Percentiles rank a stretch among this genome's conserved stretches.
These are phyloP conservation scores for Scortum barcoo DNA, from an alignment of 2,113 vertebrate genomes.

Conservation along the genomic window DNA sequence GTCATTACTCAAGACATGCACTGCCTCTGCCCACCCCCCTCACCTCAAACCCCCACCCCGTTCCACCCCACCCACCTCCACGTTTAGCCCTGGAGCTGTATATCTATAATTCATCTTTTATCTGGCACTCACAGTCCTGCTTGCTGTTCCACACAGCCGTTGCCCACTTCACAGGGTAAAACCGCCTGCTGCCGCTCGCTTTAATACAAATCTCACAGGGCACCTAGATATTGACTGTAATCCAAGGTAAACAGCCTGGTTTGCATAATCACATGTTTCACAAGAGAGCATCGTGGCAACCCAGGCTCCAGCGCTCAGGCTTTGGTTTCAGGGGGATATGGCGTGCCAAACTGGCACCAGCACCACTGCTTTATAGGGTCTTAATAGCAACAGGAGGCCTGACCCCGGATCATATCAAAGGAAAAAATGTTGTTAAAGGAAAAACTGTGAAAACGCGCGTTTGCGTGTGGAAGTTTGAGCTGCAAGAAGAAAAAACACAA, in stretches of 20 bases:
- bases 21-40: conserved; percentile 19
- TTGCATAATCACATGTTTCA: conserved; percentile 74
- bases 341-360: conserved; percentile 61
- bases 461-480: conserved; percentile 41
- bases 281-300: conserved; percentile 33
- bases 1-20: conserved; percentile 69
- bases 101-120: conserved; percentile 85
- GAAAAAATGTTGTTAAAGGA: conserved; percentile 47
- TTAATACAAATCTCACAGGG: conserved; percentile 72
- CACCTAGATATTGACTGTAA: conserved; percentile 74
- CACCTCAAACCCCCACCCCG: conserved; percentile 4
- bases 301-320: conserved; percentile 16
- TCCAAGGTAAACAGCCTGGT: conserved; percentile 79
- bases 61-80: conserved; percentile 52
- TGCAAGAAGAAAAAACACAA: conserved; percentile 55
- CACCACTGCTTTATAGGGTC: conserved; percentile 57
- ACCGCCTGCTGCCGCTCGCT: conserved; percentile 65
- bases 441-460: conserved; percentile 44
- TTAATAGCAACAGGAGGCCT: conserved; percentile 64
- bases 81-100: conserved; percentile 72
- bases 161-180: conserved; percentile 77
- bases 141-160: conserved; percentile 65
- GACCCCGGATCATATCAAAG: conserved; percentile 69
- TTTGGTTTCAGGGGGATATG: conserved; percentile 59
- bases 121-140: conserved; percentile 78